Conservation (phyloP, 2,113 vertebrate genomes). For the Conger conger region DNA sequence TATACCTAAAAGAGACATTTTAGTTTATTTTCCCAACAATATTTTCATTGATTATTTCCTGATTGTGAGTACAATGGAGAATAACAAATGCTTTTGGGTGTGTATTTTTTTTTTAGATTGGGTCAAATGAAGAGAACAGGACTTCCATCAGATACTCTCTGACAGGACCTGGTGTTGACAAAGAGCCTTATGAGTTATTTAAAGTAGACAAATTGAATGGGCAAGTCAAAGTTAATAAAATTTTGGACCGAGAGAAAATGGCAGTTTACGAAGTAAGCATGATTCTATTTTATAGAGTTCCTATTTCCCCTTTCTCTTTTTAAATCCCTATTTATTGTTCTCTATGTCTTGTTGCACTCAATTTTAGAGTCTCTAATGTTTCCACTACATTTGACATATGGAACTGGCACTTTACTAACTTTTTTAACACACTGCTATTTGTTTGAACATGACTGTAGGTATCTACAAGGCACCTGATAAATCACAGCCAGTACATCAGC, state of each 20-base stretch:
- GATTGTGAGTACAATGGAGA: neutral
- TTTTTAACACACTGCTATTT: too few relatives aligned
- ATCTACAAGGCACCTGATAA: too few relatives aligned
- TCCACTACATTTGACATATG: too few relatives aligned
- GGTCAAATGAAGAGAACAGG: constrained; percentile 76
- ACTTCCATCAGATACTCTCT: constrained; percentile 73
- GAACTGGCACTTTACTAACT: too few relatives aligned
- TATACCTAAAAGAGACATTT: neutral
- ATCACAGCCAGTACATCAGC: too few relatives aligned
- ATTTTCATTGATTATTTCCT: neutral
- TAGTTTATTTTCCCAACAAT: neutral
- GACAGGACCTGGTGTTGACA: constrained; percentile 74
- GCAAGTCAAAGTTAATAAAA: constrained; percentile 71
- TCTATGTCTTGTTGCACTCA: too few relatives aligned
- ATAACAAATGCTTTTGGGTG: neutral
- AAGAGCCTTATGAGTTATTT: constrained; percentile 68
- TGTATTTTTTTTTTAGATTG: constrained; percentile 75
- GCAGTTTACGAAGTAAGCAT: constrained; percentile 53
- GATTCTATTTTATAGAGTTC: neutral
- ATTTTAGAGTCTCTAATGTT: too few relatives aligned
- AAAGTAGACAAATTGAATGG: constrained; percentile 68
- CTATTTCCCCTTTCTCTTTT: too few relatives aligned
- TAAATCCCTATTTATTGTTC: too few relatives aligned
- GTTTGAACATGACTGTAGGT: too few relatives aligned
- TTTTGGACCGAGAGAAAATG: constrained; percentile 80